A percentile compares a stretch with the other conserved stretches of the same genome.
Evolutionary conservation across 1,140 invertebrate species (phyloP).

Genomic region (Eumeta japonica): DNA sequence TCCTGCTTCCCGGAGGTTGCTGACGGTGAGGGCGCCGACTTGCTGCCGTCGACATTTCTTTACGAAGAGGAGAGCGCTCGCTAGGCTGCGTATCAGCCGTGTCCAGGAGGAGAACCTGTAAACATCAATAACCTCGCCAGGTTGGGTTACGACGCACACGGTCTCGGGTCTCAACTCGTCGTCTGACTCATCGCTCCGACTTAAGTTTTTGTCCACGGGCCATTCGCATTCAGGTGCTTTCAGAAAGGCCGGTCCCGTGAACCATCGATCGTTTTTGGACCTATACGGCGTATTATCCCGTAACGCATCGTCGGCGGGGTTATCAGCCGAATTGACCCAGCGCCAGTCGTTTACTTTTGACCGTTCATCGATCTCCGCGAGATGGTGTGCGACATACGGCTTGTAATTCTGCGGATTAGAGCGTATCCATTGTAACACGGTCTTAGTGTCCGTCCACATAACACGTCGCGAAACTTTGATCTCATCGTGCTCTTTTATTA

Average conservation of each 20-base stretch:
- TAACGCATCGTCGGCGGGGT: conserved; percentile 21
- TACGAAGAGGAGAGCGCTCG: conserved; percentile 2
- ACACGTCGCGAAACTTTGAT: conserved; percentile 5
- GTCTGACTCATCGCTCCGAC: not conserved
- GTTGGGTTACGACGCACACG: no score
- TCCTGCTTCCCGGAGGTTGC: not conserved
- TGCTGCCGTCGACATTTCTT: not conserved
- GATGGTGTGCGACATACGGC: conserved; percentile 31
- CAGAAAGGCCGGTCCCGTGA: conserved; percentile 15
- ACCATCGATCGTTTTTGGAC: conserved; percentile 12
- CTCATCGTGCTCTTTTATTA: conserved; percentile 17
- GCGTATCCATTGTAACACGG: conserved; percentile 15
- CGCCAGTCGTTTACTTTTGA: conserved; percentile 22
- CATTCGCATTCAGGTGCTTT: conserved; percentile 7
- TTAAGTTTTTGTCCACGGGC: conserved; percentile 10
- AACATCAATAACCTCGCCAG: conserved; percentile 3
- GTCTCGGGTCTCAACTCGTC: not conserved
- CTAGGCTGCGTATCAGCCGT: not conserved
- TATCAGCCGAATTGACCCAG: conserved; percentile 17
- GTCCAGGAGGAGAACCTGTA: conserved; percentile 3
- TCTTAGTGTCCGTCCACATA: conserved; percentile 18
- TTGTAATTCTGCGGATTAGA: conserved; percentile 19
- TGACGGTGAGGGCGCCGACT: not conserved
- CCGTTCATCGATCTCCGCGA: conserved; percentile 26
- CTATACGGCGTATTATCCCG: conserved; percentile 2